Evolutionary conservation across 2,888 invertebrate genomes (phyloP), one percentile per base, ranked within the genome.

Genomic region (Phragmatobia fuliginosa): DNA sequence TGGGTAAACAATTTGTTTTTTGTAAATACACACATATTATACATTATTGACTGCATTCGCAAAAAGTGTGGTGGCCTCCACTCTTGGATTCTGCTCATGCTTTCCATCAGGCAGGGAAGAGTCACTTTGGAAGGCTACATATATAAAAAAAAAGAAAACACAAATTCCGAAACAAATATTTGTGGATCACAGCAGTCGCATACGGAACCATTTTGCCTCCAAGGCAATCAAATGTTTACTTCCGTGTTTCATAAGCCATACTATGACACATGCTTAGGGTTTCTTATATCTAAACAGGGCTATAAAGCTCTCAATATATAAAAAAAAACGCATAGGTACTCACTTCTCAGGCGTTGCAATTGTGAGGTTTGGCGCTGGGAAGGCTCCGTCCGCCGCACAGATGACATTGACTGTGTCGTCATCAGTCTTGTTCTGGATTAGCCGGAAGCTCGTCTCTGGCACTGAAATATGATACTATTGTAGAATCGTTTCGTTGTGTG

Each of bases 361-460:
- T 45, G 95, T 95, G 73, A 95, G 92, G 85, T 94, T 94, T 0
- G 96, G 96, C 78, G 94, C 92, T 14, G 96, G 96, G 80, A 90
- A 96, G 65, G 96, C 92, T 18, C 96, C 96, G 67, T 94, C 94
- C 73, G 95, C 96, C 14, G 94, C 92, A 80, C 96, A 96, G 80
- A 96, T 94, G 86, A 95, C 93, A 83, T 94, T 95, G 68, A 96
- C 91, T 0, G 91, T 95, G 73, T 93, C 94, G 75, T 95, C 95
- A 78, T 95, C 92, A 74, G 94, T 94, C 89, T 95, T 95, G 88
- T 95, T 95, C 88, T 95, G 95, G 79, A 94, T 92, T 82, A 95
- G 87, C 28, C 94, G 94, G 90, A 95, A 95, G 83, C 93, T 94
- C 81, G 93, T 93, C 91, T 95, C 95, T 79, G 95, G 95, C 68